Evolutionary conservation across 2,888 invertebrate species (phyloP), one percentile per base, ranked within the genome.

Genomic region (Acleris holmiana): DNA sequence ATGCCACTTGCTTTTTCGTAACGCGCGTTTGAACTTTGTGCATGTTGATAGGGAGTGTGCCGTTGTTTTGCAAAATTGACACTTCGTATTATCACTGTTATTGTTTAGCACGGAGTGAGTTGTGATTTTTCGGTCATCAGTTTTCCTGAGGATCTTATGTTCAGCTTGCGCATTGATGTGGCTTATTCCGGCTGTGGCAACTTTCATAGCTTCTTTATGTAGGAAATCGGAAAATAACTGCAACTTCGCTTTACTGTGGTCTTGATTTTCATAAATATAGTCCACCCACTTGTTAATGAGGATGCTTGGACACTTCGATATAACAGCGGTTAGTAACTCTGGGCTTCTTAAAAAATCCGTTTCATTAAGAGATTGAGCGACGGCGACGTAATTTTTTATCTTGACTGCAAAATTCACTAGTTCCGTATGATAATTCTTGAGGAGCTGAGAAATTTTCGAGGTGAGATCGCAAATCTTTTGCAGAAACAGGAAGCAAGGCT

Each of bases 161-260:
- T 44, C 41, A 23, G 54, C 1, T 23, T 21, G 44, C 13, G 21
- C n/a, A 7, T 15, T 23, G 8, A 44, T 23, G 23, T 55, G 44
- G n/a, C 54, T 55, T 21, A 55, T 44, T 23, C 54, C 54, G 10
- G 54, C 54, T 44, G 54, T n/a, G 44, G 54, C 54, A 17, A 55
- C n/a, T 25, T 55, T 55, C 7, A 10, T 17, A 8, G 54, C 54
- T 23, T 55, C 54, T 3, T 44, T 44, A 15, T 55, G 54, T 10
- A 55, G 54, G 17, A 44, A 55, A 2, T 55, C 55, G 17, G 55
- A 23, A 18, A 55, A 18, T 6, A 44, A 10, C 18, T 55, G 55
- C 18, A 55, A 6, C 29, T 55, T 55, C 1, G 46, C 55, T 10
- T 46, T 55, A 8, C 10, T 44, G 23, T 17, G 8, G 23, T 55